phyloP scores from a whole-genome alignment of 2,888 invertebrate species.

The Luperina testacea region DNA sequence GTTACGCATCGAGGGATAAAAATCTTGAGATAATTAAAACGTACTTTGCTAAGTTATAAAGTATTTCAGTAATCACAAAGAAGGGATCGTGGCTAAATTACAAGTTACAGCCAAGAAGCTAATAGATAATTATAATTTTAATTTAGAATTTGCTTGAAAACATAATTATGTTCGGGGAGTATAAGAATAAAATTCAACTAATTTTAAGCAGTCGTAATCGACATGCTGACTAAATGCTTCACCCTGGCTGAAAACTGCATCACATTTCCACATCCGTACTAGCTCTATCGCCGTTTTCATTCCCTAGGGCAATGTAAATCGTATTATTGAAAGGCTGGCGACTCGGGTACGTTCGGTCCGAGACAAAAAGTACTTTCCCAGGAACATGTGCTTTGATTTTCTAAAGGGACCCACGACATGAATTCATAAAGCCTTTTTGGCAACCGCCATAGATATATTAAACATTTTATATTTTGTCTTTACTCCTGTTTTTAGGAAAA shows the following conservation, averaged over 20 bases:
- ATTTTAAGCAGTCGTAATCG: too few relatives aligned
- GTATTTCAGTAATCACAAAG: not conserved
- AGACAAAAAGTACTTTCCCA: slow-evolving; percentile 46
- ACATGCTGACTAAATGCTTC: too few relatives aligned
- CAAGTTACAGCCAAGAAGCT: not conserved
- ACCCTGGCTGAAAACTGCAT: slow-evolving; percentile 5
- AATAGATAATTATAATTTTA: too few relatives aligned
- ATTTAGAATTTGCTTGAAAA: too few relatives aligned
- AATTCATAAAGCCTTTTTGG: slow-evolving; percentile 53
- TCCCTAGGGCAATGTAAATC: slow-evolving; percentile 45
- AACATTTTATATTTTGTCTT: slow-evolving; percentile 26
- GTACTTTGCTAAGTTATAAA: not conserved
- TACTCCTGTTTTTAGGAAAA: slow-evolving; percentile 1
- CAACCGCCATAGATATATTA: slow-evolving; percentile 18
- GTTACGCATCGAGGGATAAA: not conserved
- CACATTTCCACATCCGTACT: slow-evolving; percentile 14
- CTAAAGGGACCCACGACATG: slow-evolving; percentile 49
- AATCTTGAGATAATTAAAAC: not conserved
- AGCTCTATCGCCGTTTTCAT: slow-evolving; percentile 17
- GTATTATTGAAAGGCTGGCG: slow-evolving; percentile 46
- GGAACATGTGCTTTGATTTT: slow-evolving; percentile 56
- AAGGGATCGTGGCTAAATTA: not conserved
- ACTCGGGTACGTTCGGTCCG: slow-evolving; percentile 7
- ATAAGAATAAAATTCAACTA: too few relatives aligned
- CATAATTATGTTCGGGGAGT: too few relatives aligned